These are phyloP conservation scores for Mesodorylaimus sp. DNA, from an alignment of 2,888 invertebrate genomes.

Conservation along the genomic window DNA sequence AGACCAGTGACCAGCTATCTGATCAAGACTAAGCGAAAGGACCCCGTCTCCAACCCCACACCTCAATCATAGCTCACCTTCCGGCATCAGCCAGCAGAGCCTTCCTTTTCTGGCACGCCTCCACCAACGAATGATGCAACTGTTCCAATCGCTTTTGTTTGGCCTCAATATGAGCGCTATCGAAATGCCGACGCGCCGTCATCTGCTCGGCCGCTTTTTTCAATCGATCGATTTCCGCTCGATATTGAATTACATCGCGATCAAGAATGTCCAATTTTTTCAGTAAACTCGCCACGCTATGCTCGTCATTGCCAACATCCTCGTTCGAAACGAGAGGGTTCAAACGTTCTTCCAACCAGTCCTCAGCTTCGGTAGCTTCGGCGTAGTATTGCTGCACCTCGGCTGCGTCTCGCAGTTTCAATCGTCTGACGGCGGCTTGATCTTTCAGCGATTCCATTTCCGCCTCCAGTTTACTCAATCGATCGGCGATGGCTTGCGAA, in stretches of 20 bases:
- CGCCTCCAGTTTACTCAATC: conserved; percentile 44
- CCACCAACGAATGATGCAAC: conserved; percentile 17
- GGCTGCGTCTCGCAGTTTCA: conserved; percentile 51
- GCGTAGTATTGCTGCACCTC: conserved; percentile 71
- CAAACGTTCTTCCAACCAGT: conserved; percentile 79
- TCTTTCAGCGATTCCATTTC: conserved; percentile 2
- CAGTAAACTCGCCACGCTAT: conserved; percentile 56
- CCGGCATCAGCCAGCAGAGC: conserved; percentile 19
- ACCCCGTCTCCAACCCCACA: too few relatives aligned
- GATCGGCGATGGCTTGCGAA: conserved; percentile 48
- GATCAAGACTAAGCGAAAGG: too few relatives aligned
- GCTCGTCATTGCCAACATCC: conserved; percentile 79
- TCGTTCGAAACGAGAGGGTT: conserved; percentile 50
- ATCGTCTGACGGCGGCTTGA: conserved; percentile 23
- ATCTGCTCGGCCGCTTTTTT: conserved; percentile 45
- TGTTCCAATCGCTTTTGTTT: conserved; percentile 20
- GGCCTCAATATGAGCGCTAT: not conserved
- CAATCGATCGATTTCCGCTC: conserved; percentile 19
- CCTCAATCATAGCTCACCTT: conserved; percentile 1
- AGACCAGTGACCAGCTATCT: too few relatives aligned
- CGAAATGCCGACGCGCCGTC: conserved; percentile 57
- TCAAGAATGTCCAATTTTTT: conserved; percentile 51
- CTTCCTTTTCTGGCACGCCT: conserved; percentile 18
- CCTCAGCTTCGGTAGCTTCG: conserved; percentile 70
- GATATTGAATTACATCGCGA: conserved; percentile 22